A percentile compares a stretch with the other conserved stretches of the same genome.
These are phyloP conservation scores for Stratiolaelaps scimitus DNA, from an alignment of 1,140 invertebrate genomes.

Conservation along the genomic window DNA sequence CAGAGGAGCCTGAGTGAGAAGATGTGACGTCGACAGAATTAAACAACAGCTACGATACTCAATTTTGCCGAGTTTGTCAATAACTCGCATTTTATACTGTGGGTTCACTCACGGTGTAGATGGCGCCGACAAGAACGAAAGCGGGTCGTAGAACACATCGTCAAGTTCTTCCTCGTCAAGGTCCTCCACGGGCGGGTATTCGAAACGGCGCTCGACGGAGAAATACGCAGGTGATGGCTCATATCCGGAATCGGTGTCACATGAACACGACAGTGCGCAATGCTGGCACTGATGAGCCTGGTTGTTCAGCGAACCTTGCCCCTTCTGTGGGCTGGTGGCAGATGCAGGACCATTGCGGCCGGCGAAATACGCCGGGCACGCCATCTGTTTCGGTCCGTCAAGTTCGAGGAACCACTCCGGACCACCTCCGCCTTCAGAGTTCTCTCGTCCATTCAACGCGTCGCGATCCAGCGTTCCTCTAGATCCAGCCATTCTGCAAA, in stretches of 20 bases:
- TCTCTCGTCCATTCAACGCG: too few species aligned
- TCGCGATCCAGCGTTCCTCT: too few species aligned
- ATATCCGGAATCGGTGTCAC: conserved; percentile 25
- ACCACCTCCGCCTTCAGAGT: not conserved
- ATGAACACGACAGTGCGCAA: too few species aligned
- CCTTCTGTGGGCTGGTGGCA: not conserved
- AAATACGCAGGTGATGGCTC: conserved; percentile 18
- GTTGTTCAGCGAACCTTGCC: not conserved
- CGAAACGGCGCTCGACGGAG: not conserved
- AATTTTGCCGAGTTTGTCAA: not conserved
- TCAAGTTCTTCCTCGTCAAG: conserved; percentile 19
- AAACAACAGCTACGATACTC: too few species aligned
- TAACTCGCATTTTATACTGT: not conserved
- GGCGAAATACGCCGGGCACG: not conserved
- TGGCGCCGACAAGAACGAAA: not conserved
- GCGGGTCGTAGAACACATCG: conserved; percentile 8
- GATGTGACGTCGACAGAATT: too few species aligned
- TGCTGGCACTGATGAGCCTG: too few species aligned
- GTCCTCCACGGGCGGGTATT: conserved; percentile 23
- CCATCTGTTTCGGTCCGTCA: not conserved
- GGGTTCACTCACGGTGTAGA: conserved; percentile 9
- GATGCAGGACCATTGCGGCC: not conserved
- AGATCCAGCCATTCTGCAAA: too few species aligned
- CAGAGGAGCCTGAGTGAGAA: too few species aligned
- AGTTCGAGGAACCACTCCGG: conserved; percentile 10